Conservation (phyloP, 2,797 vertebrate species). For the Leontocebus nigricollis region DNA sequence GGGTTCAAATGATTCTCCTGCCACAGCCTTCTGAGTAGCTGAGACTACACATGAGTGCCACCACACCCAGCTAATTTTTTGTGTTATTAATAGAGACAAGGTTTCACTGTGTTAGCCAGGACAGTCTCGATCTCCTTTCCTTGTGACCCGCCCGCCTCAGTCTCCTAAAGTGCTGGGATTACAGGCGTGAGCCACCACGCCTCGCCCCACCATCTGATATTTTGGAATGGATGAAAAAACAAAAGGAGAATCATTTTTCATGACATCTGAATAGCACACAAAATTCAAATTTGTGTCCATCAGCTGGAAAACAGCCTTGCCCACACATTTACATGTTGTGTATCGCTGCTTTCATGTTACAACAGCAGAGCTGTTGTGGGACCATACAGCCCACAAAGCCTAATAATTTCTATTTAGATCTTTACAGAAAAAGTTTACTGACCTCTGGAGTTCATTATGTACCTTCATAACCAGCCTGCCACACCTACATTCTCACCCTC, state of each 20-base stretch:
- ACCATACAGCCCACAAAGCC: not conserved
- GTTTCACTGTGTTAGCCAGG: not conserved
- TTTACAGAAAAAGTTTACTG: conserved; percentile 9
- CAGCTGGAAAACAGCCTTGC: not conserved
- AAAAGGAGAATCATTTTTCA: not conserved
- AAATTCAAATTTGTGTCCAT: not conserved
- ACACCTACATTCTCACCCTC: not conserved
- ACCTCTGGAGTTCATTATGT: no score
- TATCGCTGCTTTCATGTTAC: not conserved
- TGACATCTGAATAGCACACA: not conserved
- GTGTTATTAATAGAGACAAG: not conserved
- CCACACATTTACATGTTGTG: not conserved
- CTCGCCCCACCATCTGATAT: not conserved
- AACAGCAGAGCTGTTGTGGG: not conserved
- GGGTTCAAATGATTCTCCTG: not conserved
- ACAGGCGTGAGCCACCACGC: no score
- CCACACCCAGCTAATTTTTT: not conserved
- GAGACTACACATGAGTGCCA: not conserved
- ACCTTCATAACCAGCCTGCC: not conserved
- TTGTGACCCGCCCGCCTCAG: no score
- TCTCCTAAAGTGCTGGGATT: no score
- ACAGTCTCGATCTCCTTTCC: no score
- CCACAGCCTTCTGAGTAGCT: not conserved
- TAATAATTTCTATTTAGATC: not conserved
- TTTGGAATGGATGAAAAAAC: not conserved